Evolutionary conservation across 30 jellyfish, hydroid and myxozoan species (phyloP).

Genomic region (Aurelia aurita): DNA sequence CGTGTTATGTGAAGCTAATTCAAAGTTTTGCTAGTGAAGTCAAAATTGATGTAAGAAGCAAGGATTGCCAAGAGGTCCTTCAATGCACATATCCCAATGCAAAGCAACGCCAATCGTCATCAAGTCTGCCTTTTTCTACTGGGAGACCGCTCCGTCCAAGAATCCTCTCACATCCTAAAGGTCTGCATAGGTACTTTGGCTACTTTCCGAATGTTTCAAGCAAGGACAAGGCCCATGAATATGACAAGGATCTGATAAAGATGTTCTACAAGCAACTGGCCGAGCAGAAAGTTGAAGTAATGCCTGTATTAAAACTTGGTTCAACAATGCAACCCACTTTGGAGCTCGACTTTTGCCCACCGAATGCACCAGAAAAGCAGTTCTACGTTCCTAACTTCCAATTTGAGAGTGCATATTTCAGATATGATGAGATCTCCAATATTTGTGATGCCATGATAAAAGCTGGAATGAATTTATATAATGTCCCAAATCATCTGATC

Average conservation of each 20-base stretch:
- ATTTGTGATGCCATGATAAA: conserved; percentile 19
- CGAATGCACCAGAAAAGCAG: conserved; percentile 17
- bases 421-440: neutral
- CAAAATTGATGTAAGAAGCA: neutral
- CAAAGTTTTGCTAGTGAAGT: neutral
- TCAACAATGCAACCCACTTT: neutral
- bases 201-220: conserved; percentile 6
- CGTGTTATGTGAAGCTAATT: conserved; percentile 63
- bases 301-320: conserved; percentile 33
- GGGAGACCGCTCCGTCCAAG: no score
- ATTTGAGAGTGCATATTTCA: neutral
- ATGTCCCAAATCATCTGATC: conserved; percentile 48
- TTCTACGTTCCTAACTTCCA: conserved; percentile 15
- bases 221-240: conserved; percentile 14
- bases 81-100: conserved; percentile 6
- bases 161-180: neutral
- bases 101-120: neutral
- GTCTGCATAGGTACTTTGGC: conserved; percentile 1
- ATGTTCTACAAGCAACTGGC: conserved; percentile 40
- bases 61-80: neutral
- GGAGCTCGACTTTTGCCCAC: conserved; percentile 15
- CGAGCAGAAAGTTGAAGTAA: neutral
- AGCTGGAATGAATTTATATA: conserved; percentile 52
- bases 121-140: neutral
- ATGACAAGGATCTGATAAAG: conserved; percentile 13